Evolutionary conservation across 2,888 invertebrate genomes (phyloP), one percentile per base, ranked within the genome.

Genomic region (Lordiphosa andalusiaca): DNA sequence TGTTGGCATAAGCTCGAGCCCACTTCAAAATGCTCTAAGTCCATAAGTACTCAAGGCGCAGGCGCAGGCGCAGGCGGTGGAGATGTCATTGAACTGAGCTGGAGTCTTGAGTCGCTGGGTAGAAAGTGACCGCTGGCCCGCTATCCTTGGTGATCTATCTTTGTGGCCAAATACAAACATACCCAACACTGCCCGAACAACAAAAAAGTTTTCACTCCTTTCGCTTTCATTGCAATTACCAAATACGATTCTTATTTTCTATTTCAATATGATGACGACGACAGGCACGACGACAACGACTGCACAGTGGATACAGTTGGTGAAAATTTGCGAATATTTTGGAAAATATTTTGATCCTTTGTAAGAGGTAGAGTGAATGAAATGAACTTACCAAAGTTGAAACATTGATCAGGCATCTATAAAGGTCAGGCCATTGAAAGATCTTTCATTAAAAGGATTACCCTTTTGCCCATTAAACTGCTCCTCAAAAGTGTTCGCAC

Each of bases 171-270:
- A 66, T 52, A 42, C 71, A 74, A 64, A 69, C 67, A 69, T 58
- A 71, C 48, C 58, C 35, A 60, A 30, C 30, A 30, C 30, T 30
- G 30, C 30, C 9, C 30, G 47, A 44, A 64, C 74, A 41, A 47
- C 69, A 58, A 65, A 69, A 74, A 72, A 59, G 81, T 80, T 80
- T 80, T 80, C 80, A 83, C 80, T 80, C 80, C 80, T 80, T 80
- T 80, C 80, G 80, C 80, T 80, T 80, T 80, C 80, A 77, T 80
- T 75, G 74, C 80, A 80, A 80, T 80, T 80, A 80, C 80, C 80
- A 80, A 80, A 80, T 80, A 80, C 80, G 80, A 80, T 80, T 80
- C 80, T 80, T 80, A 80, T 83, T 80, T 80, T 83, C 84, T 83
- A 81, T 80, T 80, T 80, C 80, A 83, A 80, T 80, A 80, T 80